Conservation (phyloP, 2,797 vertebrate genomes). For the Picus viridis region DNA sequence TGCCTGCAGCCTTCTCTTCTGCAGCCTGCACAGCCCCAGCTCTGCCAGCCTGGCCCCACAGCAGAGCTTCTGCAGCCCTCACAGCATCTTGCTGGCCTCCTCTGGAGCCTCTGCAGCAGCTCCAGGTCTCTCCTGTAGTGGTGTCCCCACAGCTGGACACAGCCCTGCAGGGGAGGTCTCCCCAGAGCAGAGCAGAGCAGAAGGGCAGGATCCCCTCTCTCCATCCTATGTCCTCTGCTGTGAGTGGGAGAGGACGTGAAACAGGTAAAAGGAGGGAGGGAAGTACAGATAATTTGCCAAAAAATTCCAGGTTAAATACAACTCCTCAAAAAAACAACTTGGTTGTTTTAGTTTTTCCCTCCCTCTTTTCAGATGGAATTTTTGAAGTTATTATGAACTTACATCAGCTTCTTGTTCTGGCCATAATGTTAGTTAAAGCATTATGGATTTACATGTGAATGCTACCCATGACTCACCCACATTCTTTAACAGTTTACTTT, state of each 20-base stretch:
- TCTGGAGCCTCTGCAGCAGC: too few relatives aligned
- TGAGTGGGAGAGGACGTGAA: background rate
- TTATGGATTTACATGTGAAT: background rate
- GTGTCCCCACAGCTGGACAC: too few relatives aligned
- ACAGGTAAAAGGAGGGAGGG: fast-evolving
- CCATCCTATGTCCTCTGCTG: background rate
- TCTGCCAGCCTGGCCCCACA: too few relatives aligned
- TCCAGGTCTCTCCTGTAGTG: too few relatives aligned
- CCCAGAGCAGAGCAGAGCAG: too few relatives aligned
- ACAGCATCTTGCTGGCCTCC: too few relatives aligned
- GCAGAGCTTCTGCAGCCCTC: too few relatives aligned
- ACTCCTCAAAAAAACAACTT: background rate
- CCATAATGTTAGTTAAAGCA: background rate
- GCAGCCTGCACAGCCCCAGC: too few relatives aligned
- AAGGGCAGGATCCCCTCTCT: too few relatives aligned
- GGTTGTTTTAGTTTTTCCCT: background rate
- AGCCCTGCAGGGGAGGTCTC: too few relatives aligned
- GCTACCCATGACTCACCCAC: background rate
- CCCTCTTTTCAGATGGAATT: background rate
- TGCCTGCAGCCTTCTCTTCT: too few relatives aligned
- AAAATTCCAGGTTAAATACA: background rate
- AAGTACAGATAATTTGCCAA: background rate
- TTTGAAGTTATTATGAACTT: background rate
- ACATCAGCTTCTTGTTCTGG: background rate
- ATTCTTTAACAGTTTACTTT: background rate